phyloP scores from a whole-genome alignment of 2,888 invertebrate genomes.

The Scaptomyza cyrtandrae region DNA sequence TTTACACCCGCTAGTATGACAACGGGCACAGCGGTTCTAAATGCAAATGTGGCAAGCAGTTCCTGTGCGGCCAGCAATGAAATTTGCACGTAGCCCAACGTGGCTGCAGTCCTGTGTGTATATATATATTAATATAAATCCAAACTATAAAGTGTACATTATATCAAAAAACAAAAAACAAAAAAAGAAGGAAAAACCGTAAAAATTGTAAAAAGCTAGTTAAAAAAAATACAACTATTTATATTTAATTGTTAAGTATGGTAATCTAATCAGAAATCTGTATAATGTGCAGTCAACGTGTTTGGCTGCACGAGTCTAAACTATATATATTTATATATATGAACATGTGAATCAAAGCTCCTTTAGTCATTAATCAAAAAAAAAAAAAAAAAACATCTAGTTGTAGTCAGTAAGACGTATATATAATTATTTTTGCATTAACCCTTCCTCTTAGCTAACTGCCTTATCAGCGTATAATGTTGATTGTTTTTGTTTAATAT shows the following conservation, averaged over 20 bases:
- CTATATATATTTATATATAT: slow-evolving; percentile 17
- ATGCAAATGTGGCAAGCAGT: slow-evolving; percentile 67
- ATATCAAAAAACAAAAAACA: slow-evolving; percentile 15
- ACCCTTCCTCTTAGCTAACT: slow-evolving; percentile 57
- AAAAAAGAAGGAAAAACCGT: too few relatives aligned
- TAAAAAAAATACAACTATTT: slow-evolving; percentile 56
- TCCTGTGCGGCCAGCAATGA: slow-evolving; percentile 72
- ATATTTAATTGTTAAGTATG: slow-evolving; percentile 44
- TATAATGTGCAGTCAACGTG: slow-evolving; percentile 19
- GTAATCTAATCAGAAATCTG: slow-evolving; percentile 28
- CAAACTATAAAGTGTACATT: slow-evolving; percentile 52
- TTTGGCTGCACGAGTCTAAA: slow-evolving; percentile 25
- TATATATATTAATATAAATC: slow-evolving; percentile 25
- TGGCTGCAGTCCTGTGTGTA: slow-evolving; percentile 21
- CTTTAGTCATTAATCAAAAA: slow-evolving; percentile 62
- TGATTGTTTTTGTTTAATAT: slow-evolving; percentile 31
- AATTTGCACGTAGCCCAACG: slow-evolving; percentile 80
- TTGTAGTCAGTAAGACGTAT: slow-evolving; percentile 64
- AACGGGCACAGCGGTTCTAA: slow-evolving; percentile 54
- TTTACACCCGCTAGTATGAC: slow-evolving; percentile 61
- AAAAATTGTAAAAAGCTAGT: slow-evolving; percentile 68
- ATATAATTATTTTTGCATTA: slow-evolving; percentile 52
- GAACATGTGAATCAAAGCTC: slow-evolving; percentile 74
- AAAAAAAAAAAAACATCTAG: slow-evolving; percentile 44
- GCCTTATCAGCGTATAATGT: slow-evolving; percentile 60